Evolutionary conservation across 2,113 vertebrate species (phyloP).

Genomic region (Poecile atricapillus): DNA sequence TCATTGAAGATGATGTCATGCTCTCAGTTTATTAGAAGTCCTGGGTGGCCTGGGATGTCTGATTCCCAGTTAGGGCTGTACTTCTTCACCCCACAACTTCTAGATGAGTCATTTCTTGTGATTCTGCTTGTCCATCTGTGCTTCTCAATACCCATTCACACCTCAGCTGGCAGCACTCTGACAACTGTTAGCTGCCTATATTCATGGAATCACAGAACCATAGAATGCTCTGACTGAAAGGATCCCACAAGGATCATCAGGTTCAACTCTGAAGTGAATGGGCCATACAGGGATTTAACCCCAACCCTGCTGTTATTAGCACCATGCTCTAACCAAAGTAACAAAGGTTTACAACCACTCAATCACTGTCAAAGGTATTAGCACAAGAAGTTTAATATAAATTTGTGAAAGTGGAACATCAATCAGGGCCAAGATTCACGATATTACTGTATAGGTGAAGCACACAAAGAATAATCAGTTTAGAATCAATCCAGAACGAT

Average conservation of each 20-base stretch:
- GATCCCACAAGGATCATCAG: neutral
- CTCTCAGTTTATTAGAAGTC: neutral
- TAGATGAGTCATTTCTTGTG: neutral
- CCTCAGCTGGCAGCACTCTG: neutral
- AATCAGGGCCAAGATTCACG: neutral
- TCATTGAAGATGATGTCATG: neutral
- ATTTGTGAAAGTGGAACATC: neutral
- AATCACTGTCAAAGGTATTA: neutral
- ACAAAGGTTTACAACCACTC: neutral
- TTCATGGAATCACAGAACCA: neutral
- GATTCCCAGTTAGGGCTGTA: neutral
- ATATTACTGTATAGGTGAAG: neutral
- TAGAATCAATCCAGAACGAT: neutral
- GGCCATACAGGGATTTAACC: neutral
- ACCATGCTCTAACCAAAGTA: neutral
- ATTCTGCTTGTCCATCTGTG: neutral
- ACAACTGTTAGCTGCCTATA: neutral
- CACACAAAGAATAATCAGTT: neutral
- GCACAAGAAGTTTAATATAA: neutral
- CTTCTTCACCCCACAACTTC: neutral
- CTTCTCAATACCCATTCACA: neutral
- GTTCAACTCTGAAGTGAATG: neutral
- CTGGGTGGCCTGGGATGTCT: neutral
- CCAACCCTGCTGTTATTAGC: accelerated
- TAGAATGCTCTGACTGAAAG: neutral